Evolutionary conservation across 2,888 invertebrate species (phyloP).

Genomic region (Elegia similella): DNA sequence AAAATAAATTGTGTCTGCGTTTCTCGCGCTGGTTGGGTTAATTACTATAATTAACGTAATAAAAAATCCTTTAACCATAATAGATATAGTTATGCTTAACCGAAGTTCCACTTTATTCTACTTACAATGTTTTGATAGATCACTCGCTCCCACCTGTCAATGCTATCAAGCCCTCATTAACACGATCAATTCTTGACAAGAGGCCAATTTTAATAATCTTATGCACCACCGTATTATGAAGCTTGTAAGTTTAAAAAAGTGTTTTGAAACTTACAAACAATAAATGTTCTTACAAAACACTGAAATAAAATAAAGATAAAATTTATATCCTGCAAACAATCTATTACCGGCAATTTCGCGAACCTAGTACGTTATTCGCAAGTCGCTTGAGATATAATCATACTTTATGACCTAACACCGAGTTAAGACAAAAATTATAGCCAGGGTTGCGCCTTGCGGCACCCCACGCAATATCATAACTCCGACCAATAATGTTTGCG

Average conservation of each 20-base stretch:
- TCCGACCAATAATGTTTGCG: slow-evolving; percentile 72
- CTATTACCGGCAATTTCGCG: slow-evolving; percentile 67
- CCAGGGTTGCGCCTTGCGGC: slow-evolving; percentile 66
- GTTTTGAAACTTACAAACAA: neutral
- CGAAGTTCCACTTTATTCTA: too few relatives aligned
- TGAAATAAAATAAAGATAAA: slow-evolving; percentile 57
- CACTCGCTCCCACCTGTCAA: too few relatives aligned
- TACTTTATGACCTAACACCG: slow-evolving; percentile 78
- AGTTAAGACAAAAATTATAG: slow-evolving; percentile 79
- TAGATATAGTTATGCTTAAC: too few relatives aligned
- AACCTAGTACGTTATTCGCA: slow-evolving; percentile 67
- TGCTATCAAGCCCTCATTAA: too few relatives aligned
- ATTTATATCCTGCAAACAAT: slow-evolving; percentile 68
- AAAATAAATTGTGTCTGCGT: too few relatives aligned
- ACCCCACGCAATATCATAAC: slow-evolving; percentile 69
- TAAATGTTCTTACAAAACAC: slow-evolving; percentile 38
- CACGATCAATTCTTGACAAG: too few relatives aligned
- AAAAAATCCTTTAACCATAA: too few relatives aligned
- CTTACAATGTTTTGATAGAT: too few relatives aligned
- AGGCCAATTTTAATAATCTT: too few relatives aligned
- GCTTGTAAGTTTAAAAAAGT: neutral
- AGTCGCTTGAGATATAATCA: slow-evolving; percentile 75
- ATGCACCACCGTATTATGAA: too few relatives aligned
- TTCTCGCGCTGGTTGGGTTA: too few relatives aligned
- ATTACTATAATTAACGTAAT: too few relatives aligned